Evolutionary conservation across 2,113 vertebrate species (phyloP), one percentile per base, ranked within the genome.

Genomic region (Paraplagusia blochii): DNA sequence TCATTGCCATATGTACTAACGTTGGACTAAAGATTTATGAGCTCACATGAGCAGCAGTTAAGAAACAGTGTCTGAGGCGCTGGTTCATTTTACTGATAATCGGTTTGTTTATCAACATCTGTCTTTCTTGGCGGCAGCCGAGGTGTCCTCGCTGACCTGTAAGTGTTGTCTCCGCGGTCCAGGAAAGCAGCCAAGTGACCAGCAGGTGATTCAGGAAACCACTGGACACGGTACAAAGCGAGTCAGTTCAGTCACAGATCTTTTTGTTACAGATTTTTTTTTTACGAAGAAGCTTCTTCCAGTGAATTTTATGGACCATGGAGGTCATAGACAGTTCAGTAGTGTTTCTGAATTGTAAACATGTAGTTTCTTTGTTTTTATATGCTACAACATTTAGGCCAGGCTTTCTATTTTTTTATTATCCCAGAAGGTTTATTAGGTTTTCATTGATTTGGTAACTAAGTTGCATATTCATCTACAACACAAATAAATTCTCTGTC

Each of bases 31-130:
- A 39, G 65, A 74, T 70, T 64, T 56, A 63, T 75, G 48, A 11
- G 72, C 58, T 56, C 53, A 11, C 44, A 44, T 46, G 58, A 72
- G 18, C 51, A 56, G 54, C 44, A 47, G 57, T 63, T 49, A 53
- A 60, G 63, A 53, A 39, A 16, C 40, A 43, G 8, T 70, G 69
- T 67, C 59, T 44, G 72, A 65, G 68, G 14, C 52, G 53, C 7
- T 17, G 58, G 62, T 72, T 76, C 10, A 81, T 79, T 64, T 62
- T 66, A 75, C 70, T n/a, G 29, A 52, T 82, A 84, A 88, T 81
- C 83, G 66, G 76, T 56, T 64, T 80, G 87, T 85, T 86, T 85
- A 79, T 81, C 76, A 76, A 79, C 88, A 90, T 82, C 84, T 83
- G 61, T 65, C 66, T 74, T 52, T 65, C 66, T 74, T 52, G 51